A percentile compares a stretch with the other conserved stretches of the same genome.
Conservation (phyloP, 23 tunicate genomes). For the Oikopleura vanhoeffeni region DNA sequence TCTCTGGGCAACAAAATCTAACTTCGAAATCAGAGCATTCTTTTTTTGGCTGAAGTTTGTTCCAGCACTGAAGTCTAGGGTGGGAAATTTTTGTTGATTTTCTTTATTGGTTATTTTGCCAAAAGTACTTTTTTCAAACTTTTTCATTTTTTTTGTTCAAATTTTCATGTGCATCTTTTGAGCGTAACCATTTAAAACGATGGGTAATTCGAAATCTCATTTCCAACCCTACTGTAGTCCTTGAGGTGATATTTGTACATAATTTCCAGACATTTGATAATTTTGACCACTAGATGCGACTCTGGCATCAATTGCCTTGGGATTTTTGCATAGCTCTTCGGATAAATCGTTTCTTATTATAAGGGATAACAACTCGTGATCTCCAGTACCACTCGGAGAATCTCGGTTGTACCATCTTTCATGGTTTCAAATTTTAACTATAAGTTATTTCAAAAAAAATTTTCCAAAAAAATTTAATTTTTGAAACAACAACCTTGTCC, state of each 20-base stretch:
- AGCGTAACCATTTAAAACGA: too few relatives aligned
- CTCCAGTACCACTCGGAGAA: not conserved
- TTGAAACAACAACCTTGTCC: too few relatives aligned
- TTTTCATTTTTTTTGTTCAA: too few relatives aligned
- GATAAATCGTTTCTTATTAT: not conserved
- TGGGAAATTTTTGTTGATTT: too few relatives aligned
- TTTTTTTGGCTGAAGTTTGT: not conserved
- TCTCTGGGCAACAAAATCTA: not conserved
- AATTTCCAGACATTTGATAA: not conserved
- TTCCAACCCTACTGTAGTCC: not conserved
- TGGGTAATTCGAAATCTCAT: too few relatives aligned
- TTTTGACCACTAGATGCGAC: not conserved
- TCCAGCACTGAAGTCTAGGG: not conserved
- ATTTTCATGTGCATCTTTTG: too few relatives aligned
- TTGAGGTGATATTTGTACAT: not conserved
- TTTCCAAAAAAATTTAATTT: too few relatives aligned
- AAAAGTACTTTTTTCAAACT: too few relatives aligned
- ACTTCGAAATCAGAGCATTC: not conserved
- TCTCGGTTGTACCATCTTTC: not conserved
- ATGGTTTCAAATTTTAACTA: too few relatives aligned
- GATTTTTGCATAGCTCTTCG: not conserved
- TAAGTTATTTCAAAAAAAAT: too few relatives aligned
- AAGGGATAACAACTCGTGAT: not conserved
- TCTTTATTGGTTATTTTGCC: too few relatives aligned
- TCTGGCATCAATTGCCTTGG: not conserved